A percentile compares a stretch with the other conserved stretches of the same genome.
These are phyloP conservation scores for Petaurus breviceps DNA, from an alignment of 2,113 vertebrate genomes.

Conservation along the genomic window DNA sequence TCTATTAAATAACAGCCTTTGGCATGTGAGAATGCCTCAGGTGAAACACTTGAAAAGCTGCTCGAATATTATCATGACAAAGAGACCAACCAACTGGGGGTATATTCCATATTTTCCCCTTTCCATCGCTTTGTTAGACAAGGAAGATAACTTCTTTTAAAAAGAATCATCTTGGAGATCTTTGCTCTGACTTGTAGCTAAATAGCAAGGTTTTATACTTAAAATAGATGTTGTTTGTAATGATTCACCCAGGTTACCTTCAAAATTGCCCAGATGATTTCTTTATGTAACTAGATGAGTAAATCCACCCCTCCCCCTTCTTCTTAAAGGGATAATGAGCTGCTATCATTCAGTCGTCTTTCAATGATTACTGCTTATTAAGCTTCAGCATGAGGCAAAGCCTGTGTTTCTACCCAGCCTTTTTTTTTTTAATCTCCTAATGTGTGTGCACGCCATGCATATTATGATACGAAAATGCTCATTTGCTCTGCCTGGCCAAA, in stretches of 20 bases:
- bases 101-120: constrained; percentile 18
- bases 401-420: background rate
- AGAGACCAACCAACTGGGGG: constrained; percentile 29
- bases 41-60: constrained; percentile 37
- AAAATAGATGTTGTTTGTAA: constrained; percentile 8
- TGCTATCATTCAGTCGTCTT: background rate
- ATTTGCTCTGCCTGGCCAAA: background rate
- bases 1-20: background rate
- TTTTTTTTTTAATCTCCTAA: constrained; percentile 41
- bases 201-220: constrained; percentile 30
- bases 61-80: background rate
- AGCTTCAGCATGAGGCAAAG: background rate
- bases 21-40: constrained; percentile 30
- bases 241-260: constrained; percentile 45
- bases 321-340: background rate
- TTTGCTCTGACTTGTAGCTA: constrained; percentile 18
- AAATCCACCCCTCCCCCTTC: background rate
- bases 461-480: background rate
- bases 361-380: background rate
- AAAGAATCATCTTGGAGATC: background rate
- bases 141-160: background rate
- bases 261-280: constrained; percentile 12
- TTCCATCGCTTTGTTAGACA: background rate
- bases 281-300: background rate
- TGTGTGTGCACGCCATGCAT: background rate